Conservation (phyloP, 1,140 invertebrate genomes). For the Calycopis cecrops region DNA sequence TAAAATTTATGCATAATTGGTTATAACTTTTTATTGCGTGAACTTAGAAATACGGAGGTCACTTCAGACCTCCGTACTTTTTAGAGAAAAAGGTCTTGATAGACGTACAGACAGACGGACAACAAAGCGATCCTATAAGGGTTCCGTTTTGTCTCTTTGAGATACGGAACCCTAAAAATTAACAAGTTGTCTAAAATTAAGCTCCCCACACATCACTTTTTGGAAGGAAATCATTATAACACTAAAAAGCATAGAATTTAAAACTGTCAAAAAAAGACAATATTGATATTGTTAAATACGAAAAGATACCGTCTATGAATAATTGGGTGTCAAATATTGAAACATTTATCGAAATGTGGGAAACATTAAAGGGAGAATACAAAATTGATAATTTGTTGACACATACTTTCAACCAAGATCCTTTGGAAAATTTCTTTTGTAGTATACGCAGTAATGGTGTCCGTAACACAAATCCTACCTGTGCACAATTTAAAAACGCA, state of each 20-base stretch:
- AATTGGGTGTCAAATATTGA: constrained; percentile 22
- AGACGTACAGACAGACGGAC: no score
- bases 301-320: constrained; percentile 21
- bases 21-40: no score
- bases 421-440: constrained; percentile 32
- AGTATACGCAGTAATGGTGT: constrained; percentile 28
- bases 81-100: no score
- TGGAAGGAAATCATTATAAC: background rate
- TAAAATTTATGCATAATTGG: no score
- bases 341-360: constrained; percentile 20
- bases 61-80: no score
- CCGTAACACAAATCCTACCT: no score
- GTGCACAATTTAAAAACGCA: no score
- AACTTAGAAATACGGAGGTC: no score
- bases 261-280: constrained; percentile 6
- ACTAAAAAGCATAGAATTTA: constrained; percentile 14
- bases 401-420: constrained; percentile 31
- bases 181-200: constrained; percentile 14
- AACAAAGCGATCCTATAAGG: no score
- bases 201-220: constrained; percentile 20
- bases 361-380: constrained; percentile 19
- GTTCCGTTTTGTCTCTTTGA: no score
- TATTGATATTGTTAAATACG: constrained; percentile 13
- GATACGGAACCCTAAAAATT: background rate
- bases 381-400: constrained; percentile 21